Evolutionary conservation across 2,113 vertebrate genomes (phyloP).

Genomic region (Callorhinus ursinus): DNA sequence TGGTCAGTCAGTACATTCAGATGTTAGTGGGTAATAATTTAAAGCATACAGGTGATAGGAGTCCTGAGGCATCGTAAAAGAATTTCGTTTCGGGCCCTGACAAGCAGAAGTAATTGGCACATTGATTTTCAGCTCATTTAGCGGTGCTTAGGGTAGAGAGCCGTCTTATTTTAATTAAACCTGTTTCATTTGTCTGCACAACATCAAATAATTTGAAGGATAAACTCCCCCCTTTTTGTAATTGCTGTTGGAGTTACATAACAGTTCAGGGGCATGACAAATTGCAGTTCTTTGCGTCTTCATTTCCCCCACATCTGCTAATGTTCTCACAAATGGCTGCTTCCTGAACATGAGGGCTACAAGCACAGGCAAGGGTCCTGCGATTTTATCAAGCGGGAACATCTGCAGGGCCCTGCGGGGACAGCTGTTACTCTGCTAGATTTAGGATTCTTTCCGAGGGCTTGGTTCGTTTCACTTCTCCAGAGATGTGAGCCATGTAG

Average conservation of each 20-base stretch:
- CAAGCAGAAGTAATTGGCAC: constrained; percentile 21
- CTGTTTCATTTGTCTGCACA: constrained; percentile 53
- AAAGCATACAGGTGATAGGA: not conserved
- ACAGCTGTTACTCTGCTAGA: not conserved
- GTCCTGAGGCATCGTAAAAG: not conserved
- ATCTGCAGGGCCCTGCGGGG: not conserved
- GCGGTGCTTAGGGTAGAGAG: constrained; percentile 9
- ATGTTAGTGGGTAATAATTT: not conserved
- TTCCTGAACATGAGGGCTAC: not conserved
- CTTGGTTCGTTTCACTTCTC: not conserved
- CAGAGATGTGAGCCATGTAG: not conserved
- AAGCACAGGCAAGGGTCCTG: not conserved
- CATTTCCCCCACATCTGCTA: not conserved
- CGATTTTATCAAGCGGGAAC: not conserved
- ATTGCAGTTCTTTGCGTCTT: not conserved
- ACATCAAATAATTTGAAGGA: constrained; percentile 55
- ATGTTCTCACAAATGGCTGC: not conserved
- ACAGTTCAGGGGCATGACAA: not conserved
- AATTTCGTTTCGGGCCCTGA: not conserved
- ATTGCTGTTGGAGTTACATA: constrained; percentile 27
- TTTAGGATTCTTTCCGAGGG: not conserved
- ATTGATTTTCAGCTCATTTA: constrained; percentile 55
- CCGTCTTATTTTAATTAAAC: constrained; percentile 60
- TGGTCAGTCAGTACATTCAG: not conserved
- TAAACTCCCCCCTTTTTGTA: not conserved